Conservation (phyloP, 2,797 vertebrate species). For the Spea hammondii region DNA sequence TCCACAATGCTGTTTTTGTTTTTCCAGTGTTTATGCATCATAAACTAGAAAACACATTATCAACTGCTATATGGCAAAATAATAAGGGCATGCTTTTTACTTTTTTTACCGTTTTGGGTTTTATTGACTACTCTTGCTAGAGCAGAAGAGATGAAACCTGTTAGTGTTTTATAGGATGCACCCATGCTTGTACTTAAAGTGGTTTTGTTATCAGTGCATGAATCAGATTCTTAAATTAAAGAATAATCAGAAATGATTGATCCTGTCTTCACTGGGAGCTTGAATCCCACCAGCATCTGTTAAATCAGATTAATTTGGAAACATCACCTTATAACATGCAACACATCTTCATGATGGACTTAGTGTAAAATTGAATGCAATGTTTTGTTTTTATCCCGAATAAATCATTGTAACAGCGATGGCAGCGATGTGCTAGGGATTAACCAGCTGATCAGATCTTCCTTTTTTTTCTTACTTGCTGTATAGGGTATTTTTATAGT, state of each 20-base stretch:
- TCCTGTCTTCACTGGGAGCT: not conserved
- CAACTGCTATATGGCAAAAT: too few species aligned
- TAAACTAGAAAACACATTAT: too few species aligned
- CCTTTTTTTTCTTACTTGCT: too few species aligned
- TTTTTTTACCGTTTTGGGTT: too few species aligned
- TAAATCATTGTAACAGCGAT: not conserved
- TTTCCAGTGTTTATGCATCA: too few species aligned
- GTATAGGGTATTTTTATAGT: too few species aligned
- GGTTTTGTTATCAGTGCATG: conserved; percentile 14
- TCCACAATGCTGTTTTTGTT: too few species aligned
- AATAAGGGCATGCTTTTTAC: too few species aligned
- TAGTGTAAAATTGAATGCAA: conserved; percentile 19
- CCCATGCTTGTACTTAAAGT: not conserved
- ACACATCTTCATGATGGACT: not conserved
- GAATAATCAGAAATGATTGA: conserved; percentile 18
- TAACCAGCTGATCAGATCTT: not conserved
- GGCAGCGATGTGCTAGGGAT: not conserved
- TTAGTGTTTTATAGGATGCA: not conserved
- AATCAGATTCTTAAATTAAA: conserved; percentile 24
- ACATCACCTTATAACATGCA: conserved; percentile 10
- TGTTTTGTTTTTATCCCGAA: not conserved
- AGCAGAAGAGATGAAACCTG: not conserved
- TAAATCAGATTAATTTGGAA: conserved; percentile 20
- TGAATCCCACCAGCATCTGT: conserved; percentile 22
- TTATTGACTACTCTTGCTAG: too few species aligned